These are phyloP conservation scores for Pseudorectes ferrugineus DNA, from an alignment of 2,113 vertebrate genomes.

Conservation along the genomic window DNA sequence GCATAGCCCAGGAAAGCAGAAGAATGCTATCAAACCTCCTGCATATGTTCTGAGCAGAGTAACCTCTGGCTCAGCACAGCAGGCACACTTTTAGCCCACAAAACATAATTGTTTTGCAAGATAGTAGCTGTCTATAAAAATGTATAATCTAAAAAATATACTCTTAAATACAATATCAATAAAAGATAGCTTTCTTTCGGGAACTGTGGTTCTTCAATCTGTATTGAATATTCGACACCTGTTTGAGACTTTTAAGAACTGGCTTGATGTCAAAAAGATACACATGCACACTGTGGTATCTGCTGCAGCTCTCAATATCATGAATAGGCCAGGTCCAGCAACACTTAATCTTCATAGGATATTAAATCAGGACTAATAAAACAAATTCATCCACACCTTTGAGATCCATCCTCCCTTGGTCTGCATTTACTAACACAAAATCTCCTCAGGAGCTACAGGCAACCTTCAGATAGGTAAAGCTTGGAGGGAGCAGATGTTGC, in stretches of 20 bases:
- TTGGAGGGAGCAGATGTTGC: neutral
- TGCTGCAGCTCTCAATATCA: neutral
- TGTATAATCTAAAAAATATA: neutral
- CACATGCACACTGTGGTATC: neutral
- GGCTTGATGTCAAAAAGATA: neutral
- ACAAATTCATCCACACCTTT: neutral
- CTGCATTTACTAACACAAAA: neutral
- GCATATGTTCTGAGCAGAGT: neutral
- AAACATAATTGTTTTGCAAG: neutral
- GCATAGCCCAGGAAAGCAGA: neutral
- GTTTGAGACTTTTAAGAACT: neutral
- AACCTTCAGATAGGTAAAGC: neutral
- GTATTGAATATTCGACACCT: neutral
- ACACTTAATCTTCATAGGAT: neutral
- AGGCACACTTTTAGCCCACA: neutral
- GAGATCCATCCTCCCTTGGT: neutral
- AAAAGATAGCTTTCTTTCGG: neutral
- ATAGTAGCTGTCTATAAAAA: neutral
- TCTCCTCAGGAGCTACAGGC: neutral
- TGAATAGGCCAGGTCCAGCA: neutral
- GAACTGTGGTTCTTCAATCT: neutral
- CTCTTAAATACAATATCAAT: neutral
- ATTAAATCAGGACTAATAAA: neutral
- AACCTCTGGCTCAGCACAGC: neutral
- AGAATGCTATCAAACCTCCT: neutral